Conservation (phyloP, 2,113 vertebrate genomes). For the Poecilia latipinna region DNA sequence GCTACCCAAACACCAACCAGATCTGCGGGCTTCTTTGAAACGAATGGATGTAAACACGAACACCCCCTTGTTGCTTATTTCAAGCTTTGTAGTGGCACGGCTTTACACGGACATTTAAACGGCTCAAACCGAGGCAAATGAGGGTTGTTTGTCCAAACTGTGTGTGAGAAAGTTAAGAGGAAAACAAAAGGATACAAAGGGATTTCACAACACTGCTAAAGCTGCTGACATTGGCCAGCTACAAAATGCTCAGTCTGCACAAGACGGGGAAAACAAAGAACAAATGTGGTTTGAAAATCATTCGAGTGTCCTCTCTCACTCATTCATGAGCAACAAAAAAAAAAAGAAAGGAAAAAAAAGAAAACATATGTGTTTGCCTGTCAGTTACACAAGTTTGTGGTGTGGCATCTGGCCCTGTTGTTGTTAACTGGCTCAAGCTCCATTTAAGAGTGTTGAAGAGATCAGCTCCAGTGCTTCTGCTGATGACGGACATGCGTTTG, state of each 20-base stretch:
- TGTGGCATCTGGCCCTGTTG: slow-evolving; percentile 66
- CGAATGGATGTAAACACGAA: slow-evolving; percentile 63
- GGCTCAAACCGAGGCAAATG: slow-evolving; percentile 15
- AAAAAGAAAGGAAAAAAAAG: slow-evolving; percentile 23
- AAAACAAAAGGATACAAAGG: slow-evolving; percentile 23
- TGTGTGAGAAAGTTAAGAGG: slow-evolving; percentile 33
- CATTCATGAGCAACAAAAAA: slow-evolving; percentile 53
- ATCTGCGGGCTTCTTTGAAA: slow-evolving; percentile 65
- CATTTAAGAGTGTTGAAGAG: slow-evolving; percentile 27
- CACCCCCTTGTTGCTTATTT: slow-evolving; percentile 23
- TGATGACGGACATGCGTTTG: slow-evolving; percentile 50
- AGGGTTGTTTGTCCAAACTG: slow-evolving; percentile 22
- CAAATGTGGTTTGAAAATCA: slow-evolving; percentile 52
- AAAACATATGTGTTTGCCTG: slow-evolving; percentile 50
- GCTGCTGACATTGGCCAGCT: slow-evolving; percentile 45
- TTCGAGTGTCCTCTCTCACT: slow-evolving; percentile 35
- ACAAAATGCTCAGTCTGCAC: slow-evolving; percentile 34
- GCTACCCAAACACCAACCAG: slow-evolving; percentile 59
- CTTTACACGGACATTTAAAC: slow-evolving; percentile 45
- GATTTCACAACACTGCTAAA: slow-evolving; percentile 55
- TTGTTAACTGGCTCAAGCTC: slow-evolving; percentile 54
- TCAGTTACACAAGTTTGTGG: slow-evolving; percentile 70
- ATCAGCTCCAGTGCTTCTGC: slow-evolving; percentile 25
- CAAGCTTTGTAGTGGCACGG: slow-evolving; percentile 32
- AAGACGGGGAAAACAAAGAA: slow-evolving; percentile 34